These are phyloP conservation scores for Eufriesea mexicana DNA, from an alignment of 1,140 invertebrate species.

Conservation along the genomic window DNA sequence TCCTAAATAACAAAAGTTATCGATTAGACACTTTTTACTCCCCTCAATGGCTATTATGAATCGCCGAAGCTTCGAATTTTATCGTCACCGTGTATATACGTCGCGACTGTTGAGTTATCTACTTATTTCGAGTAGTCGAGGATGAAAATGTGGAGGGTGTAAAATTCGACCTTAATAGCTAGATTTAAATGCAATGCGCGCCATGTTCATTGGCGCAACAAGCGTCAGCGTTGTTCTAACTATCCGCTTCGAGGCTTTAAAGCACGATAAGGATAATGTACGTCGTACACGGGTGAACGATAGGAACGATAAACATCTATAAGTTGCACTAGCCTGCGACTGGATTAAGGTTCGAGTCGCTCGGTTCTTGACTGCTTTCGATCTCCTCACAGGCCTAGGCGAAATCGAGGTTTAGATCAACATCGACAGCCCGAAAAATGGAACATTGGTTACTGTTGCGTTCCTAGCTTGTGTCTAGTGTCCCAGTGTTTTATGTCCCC, in stretches of 20 bases:
- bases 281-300: neutral
- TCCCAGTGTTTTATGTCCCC: too few species aligned
- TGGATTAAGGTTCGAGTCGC: neutral
- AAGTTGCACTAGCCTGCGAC: neutral
- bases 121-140: conserved; percentile 11
- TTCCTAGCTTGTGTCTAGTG: too few species aligned
- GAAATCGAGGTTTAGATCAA: neutral
- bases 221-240: neutral
- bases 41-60: too few species aligned
- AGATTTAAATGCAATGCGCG: conserved; percentile 16
- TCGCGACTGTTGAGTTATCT: neutral
- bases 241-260: neutral
- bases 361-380: neutral
- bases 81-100: too few species aligned
- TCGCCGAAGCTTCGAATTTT: too few species aligned
- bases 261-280: neutral
- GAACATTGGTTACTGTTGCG: too few species aligned
- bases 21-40: too few species aligned
- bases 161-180: conserved; percentile 25
- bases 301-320: neutral
- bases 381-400: neutral
- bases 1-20: too few species aligned
- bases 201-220: too few species aligned
- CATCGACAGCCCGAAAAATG: too few species aligned
- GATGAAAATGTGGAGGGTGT: neutral